phyloP scores from a whole-genome alignment of 2,888 invertebrate genomes.

The Artemia sinica region DNA sequence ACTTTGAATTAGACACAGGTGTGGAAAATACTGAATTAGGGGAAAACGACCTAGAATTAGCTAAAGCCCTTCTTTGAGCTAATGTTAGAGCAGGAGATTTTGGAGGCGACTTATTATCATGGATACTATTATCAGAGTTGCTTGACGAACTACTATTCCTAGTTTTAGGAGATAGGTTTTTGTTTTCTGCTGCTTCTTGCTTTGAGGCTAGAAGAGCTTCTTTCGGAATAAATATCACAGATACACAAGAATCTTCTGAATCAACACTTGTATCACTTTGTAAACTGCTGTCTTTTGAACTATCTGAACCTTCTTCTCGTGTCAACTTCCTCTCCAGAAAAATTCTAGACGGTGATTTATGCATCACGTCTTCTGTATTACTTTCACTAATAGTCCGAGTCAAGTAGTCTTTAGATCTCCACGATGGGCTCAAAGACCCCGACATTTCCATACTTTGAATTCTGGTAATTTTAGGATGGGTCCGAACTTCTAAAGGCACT shows the following conservation, averaged over 20 bases:
- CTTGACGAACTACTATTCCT: conserved; percentile 20
- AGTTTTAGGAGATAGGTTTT: conserved; percentile 9
- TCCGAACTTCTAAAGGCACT: conserved; percentile 2
- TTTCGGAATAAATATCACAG: conserved; percentile 76
- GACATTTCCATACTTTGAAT: conserved; percentile 19
- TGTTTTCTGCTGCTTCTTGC: not conserved
- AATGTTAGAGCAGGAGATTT: conserved; percentile 5
- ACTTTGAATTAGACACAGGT: not conserved
- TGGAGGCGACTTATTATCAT: conserved; percentile 1
- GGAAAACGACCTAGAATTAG: conserved; percentile 7
- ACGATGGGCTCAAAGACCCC: conserved; percentile 7
- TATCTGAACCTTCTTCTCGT: conserved; percentile 59
- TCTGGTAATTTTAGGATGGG: not conserved
- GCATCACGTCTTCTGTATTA: not conserved
- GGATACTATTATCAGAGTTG: conserved; percentile 7
- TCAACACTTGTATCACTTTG: conserved; percentile 87
- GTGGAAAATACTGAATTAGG: conserved; percentile 8
- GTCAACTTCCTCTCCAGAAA: conserved; percentile 51
- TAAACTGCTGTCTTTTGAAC: conserved; percentile 45
- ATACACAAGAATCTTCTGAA: conserved; percentile 81
- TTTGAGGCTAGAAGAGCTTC: conserved; percentile 31
- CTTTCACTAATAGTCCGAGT: not conserved
- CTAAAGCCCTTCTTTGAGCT: conserved; percentile 5
- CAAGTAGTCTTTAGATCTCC: not conserved
- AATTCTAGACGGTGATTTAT: conserved; percentile 26